Evolutionary conservation across 2,113 vertebrate genomes (phyloP), one percentile per base, ranked within the genome.

Genomic region (Thinocorus orbignyianus): DNA sequence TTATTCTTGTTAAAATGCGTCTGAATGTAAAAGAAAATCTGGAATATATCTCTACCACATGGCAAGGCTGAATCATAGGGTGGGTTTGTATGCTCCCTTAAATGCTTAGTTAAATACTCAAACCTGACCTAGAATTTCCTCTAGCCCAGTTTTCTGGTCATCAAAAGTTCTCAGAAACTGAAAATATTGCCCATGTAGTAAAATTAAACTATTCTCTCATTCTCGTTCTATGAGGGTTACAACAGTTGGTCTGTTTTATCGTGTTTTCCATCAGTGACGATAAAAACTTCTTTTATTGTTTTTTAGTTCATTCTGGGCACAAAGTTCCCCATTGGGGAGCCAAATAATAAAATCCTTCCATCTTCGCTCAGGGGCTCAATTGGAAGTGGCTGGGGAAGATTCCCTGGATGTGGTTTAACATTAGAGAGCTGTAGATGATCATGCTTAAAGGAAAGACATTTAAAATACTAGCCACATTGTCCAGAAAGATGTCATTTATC

Each of bases 261-360:
- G 41, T 89, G 78, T 89, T 92, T 95, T 91, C 91, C 91, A 92
- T 49, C 81, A 85, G 55, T 87, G 77, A 85, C 35, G 74, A 79
- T 89, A 87, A 95, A 92, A 92, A 13, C 5, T 83, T 72, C 4
- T 90, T 92, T 81, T 76, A 92, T 85, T 92, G 65, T 84, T 81
- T 94, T 91, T 57, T 91, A 82, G 52, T 44, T 96, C 70, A 68
- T 95, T 96, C 65, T 94, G 62, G 78, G 65, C 52, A 79, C 57
- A 68, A 77, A 91, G 39, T 49, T 86, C 31, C 52, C 35, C 37
- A 60, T 0, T 76, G 57, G 24, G 52, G n/a, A 93, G 57, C 73
- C 69, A 92, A 92, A 88, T 62, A 94, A 91, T 81, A 95, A 95
- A 96, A 92, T 76, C 33, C 60, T 89, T 90, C 73, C 39, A 84